Conservation (phyloP, 92 coral and sea anemone genomes). For the Paragorgia papillata region DNA sequence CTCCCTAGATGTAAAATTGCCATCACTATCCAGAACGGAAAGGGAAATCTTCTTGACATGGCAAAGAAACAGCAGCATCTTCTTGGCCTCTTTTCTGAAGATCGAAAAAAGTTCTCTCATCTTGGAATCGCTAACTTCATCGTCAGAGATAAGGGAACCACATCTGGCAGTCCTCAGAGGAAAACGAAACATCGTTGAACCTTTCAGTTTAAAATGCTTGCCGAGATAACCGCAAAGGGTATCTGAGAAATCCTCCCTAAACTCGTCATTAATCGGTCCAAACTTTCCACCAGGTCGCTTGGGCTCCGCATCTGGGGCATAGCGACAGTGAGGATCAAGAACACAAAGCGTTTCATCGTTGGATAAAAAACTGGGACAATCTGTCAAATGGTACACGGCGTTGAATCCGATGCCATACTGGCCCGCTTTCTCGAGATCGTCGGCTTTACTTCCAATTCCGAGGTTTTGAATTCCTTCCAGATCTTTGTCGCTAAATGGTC, state of each 20-base stretch:
- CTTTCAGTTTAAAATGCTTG: constrained; percentile 73
- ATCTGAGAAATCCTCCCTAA: constrained; percentile 76
- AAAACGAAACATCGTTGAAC: constrained; percentile 88
- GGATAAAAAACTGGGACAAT: constrained; percentile 90
- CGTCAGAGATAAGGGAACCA: constrained; percentile 72
- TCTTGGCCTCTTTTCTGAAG: constrained; percentile 79
- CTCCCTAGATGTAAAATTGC: constrained; percentile 48
- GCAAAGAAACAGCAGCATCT: constrained; percentile 79
- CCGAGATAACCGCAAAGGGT: constrained; percentile 75
- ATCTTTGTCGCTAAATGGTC: constrained; percentile 73
- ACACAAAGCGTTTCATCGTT: constrained; percentile 75
- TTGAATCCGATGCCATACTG: constrained; percentile 92
- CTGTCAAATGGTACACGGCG: constrained; percentile 92
- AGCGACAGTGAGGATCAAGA: constrained; percentile 89
- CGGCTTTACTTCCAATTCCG: constrained; percentile 75
- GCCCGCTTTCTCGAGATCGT: constrained; percentile 72
- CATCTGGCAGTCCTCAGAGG: constrained; percentile 67
- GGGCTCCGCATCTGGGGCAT: constrained; percentile 85
- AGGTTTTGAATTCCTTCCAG: constrained; percentile 87
- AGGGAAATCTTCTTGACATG: constrained; percentile 75
- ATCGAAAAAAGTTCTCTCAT: constrained; percentile 68
- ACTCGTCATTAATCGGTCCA: constrained; percentile 79
- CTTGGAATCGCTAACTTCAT: constrained; percentile 52
- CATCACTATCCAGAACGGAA: constrained; percentile 54
- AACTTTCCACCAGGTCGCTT: constrained; percentile 87